Evolutionary conservation across 1,140 invertebrate genomes (phyloP), one percentile per base, ranked within the genome.

Genomic region (Ridgeia piscesae): DNA sequence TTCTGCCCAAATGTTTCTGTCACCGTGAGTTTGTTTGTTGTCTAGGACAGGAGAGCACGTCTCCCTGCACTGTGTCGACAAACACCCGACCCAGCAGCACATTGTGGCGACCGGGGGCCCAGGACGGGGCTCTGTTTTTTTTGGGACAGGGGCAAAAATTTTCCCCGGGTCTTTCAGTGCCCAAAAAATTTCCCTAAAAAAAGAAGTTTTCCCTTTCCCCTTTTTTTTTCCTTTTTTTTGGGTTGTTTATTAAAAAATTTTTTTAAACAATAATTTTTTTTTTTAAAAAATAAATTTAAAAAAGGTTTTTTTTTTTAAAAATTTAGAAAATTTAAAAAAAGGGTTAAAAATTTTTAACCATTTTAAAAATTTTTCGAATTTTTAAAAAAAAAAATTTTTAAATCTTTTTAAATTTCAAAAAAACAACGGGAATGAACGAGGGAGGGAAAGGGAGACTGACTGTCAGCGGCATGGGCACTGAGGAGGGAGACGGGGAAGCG

Each of bases 41-140:
- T 93, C 17, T 92, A 95, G 95, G 33, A 94, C 93, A 88, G 95
- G 95, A 89, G 95, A 95, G 93, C 95, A 97, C 94, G 96, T 97
- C 48, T 97, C 97, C 92, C 97, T 98, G 14, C 94, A 94, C 0
- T 97, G 97, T 95, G 96, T 98, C 35, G 96, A 97, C 0, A 97
- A 97, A 92, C 98, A 99, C 96, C 98, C 98, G 14, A 98, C 98
- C 89, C 98, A 98, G 95, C 97, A 97, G 14, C 98, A 98, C 94
- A 97, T 98, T 42, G 96, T 98, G 0, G 96, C 98, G 0, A 94
- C 95, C 33, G 95, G 95, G 17, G 94, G 94, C 0, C n/a, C 93
- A 94, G 34, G 95, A 95, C 93, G 95, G 95, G 0, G 93, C 93
- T 91, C 93, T 95, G 91, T n/a, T 95, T 94, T 35, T 93, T 95